Conservation (phyloP, 2,888 invertebrate genomes). For the Metalampra italica region DNA sequence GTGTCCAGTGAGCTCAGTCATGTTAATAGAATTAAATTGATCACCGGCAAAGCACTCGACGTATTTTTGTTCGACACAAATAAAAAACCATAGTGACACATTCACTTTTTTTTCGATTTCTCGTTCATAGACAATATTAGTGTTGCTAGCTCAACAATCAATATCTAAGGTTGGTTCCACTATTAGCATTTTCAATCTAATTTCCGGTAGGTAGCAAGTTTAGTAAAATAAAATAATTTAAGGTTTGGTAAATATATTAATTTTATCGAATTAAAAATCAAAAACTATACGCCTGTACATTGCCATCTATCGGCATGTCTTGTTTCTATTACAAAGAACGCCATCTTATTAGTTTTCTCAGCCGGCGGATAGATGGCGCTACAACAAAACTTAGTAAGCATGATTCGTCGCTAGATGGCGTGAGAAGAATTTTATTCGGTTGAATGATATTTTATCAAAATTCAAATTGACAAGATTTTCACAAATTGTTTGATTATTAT, state of each 20-base stretch:
- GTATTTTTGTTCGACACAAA: conserved; percentile 70
- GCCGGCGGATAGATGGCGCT: neutral
- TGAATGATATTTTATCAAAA: no score
- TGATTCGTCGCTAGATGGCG: neutral
- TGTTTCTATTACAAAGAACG: neutral
- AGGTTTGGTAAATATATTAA: no score
- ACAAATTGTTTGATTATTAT: no score
- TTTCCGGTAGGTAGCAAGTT: no score
- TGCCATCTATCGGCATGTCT: neutral
- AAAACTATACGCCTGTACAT: neutral
- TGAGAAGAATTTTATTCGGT: neutral
- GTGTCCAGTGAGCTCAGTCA: conserved; percentile 59
- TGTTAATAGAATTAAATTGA: conserved; percentile 72
- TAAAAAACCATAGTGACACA: conserved; percentile 57
- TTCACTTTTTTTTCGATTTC: conserved; percentile 34
- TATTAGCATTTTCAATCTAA: neutral
- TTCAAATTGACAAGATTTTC: no score
- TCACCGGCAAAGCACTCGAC: conserved; percentile 66
- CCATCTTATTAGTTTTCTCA: no score
- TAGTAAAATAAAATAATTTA: no score
- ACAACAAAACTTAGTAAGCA: neutral
- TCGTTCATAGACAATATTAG: conserved; percentile 34
- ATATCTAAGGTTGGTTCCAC: neutral
- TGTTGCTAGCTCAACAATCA: conserved; percentile 3
- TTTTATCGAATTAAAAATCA: neutral